Base-by-base conservation (phyloP, 2,888 invertebrate genomes). In the Leucophenga montana region DNA sequence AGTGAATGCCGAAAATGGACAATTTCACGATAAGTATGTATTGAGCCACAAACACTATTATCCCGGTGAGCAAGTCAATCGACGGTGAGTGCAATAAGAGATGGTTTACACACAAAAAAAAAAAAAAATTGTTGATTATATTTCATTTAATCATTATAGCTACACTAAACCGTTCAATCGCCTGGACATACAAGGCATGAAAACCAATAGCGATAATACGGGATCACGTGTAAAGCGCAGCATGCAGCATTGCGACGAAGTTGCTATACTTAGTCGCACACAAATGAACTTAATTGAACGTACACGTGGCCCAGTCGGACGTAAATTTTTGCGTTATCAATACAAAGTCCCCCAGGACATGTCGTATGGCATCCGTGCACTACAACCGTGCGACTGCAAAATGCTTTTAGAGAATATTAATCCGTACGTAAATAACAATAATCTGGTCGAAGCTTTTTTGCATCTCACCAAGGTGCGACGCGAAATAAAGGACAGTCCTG, bases 31-130 rank as follows among this genome's bases (percentile, higher is more conserved):
- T 1, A 85, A 87, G 69, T 82, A 83, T 50, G 67, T 85, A 13
- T 44, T 86, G 5, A 87, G 87, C 33, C 88, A 88, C 72, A 82
- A 79, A 4, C 79, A 85, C 39, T 88, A 86, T 67, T 85, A 83
- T 31, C 87, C 88, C 1, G 53, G 80, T 0, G 88, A 87, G 68
- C 79, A 78, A 64, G 69, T 85, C 6, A 77, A 75, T 48, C 78
- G 88, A 66, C 73, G 75, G 88, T 87, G 61, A 66, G 72, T 27
- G 8, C 1, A 39, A 5, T 11, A 39, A 8, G 33, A 33, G 33
- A 8, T 5, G 33, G 4, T 33, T 33, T 33, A 33, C 33, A 33
- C 33, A 33, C 33, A 8, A 33, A 33, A 33, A n/a, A n/a, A n/a
- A n/a, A n/a, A n/a, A n/a, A n/a, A n/a, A n/a, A n/a, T n/a, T n/a